phyloP scores from a whole-genome alignment of 1,140 invertebrate genomes.

The Macrobrachium rosenbergii region DNA sequence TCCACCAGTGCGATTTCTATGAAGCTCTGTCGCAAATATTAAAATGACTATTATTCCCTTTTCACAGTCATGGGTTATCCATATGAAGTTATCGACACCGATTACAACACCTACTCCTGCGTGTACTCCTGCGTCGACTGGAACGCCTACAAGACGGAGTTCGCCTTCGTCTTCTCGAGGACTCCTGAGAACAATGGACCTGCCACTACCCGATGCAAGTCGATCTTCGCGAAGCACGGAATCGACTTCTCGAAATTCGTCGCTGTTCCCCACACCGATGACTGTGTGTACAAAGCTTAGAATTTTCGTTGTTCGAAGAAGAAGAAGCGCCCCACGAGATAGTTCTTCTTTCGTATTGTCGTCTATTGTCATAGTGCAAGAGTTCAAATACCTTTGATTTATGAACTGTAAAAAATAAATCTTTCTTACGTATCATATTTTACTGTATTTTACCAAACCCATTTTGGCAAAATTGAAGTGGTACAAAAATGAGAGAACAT shows the following conservation, averaged over 20 bases:
- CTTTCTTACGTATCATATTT: no score
- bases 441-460: no score
- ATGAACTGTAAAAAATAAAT: no score
- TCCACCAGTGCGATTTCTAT: no score
- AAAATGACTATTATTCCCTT: not conserved
- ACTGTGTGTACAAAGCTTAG: not conserved
- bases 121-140: slow-evolving; percentile 15
- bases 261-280: slow-evolving; percentile 7
- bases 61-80: slow-evolving; percentile 2
- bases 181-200: slow-evolving; percentile 7
- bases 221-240: slow-evolving; percentile 21
- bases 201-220: not conserved
- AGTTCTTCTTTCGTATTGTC: no score
- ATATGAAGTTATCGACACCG: slow-evolving; percentile 28
- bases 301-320: no score
- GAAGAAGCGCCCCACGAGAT: no score
- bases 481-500: no score
- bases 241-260: slow-evolving; percentile 25
- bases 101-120: slow-evolving; percentile 35
- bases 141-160: slow-evolving; percentile 21
- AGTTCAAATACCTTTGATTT: no score
- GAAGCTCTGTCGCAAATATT: not conserved
- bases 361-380: no score
- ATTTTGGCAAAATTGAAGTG: no score
- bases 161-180: slow-evolving; percentile 32